These are phyloP conservation scores for Aphrophora alni DNA, from an alignment of 2,888 invertebrate genomes.

Conservation along the genomic window DNA sequence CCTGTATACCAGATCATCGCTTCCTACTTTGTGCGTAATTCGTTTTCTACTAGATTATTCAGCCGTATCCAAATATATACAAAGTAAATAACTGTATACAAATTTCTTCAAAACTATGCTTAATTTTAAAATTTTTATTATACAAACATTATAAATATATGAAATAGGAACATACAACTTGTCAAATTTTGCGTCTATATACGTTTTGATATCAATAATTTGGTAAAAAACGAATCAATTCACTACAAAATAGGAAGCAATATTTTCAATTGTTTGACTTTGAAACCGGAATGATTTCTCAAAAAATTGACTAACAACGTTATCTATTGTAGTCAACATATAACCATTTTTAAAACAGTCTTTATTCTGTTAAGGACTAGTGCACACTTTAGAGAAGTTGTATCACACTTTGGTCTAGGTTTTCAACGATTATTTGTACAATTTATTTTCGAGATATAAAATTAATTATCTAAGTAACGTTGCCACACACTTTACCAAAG, in stretches of 20 bases:
- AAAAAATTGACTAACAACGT: slow-evolving; percentile 30
- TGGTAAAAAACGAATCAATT: slow-evolving; percentile 18
- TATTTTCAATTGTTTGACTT: not conserved
- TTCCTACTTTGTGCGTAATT: slow-evolving; percentile 22
- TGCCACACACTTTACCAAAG: not conserved
- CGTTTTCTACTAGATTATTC: slow-evolving; percentile 29
- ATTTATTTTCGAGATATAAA: not conserved
- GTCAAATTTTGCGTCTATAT: slow-evolving; percentile 38
- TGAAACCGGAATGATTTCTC: slow-evolving; percentile 20
- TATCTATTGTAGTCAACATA: slow-evolving; percentile 41
- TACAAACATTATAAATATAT: slow-evolving; percentile 33
- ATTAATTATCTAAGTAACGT: not conserved
- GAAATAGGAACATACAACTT: slow-evolving; percentile 39
- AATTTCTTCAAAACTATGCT: slow-evolving; percentile 7
- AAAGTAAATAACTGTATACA: slow-evolving; percentile 37
- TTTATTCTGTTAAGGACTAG: slow-evolving; percentile 49
- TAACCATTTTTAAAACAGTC: slow-evolving; percentile 45
- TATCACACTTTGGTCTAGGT: slow-evolving; percentile 43
- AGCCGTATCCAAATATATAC: slow-evolving; percentile 33
- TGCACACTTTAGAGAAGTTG: slow-evolving; percentile 48
- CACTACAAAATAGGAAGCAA: slow-evolving; percentile 15
- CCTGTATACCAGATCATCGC: not conserved
- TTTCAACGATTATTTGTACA: slow-evolving; percentile 20
- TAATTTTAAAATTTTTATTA: not conserved
- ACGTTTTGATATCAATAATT: slow-evolving; percentile 35